Percentiles rank a stretch among this genome's conserved stretches.
Conservation (phyloP, 2,113 vertebrate species). For the Polypterus bichir region DNA sequence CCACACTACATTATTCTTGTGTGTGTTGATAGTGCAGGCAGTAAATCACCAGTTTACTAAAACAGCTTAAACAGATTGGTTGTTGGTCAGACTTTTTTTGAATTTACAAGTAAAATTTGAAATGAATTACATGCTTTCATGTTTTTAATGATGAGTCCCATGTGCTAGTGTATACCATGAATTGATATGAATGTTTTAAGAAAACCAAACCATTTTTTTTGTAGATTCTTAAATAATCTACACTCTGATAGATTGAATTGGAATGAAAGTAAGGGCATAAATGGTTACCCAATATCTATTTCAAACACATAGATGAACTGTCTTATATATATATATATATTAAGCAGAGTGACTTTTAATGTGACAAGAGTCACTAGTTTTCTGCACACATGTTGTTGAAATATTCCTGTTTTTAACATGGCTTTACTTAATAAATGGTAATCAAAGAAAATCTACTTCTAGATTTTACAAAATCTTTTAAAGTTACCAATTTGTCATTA, state of each 20-base stretch:
- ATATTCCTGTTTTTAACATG: conserved; percentile 26
- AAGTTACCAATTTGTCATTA: conserved; percentile 29
- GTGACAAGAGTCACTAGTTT: conserved; percentile 21
- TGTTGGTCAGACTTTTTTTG: no score
- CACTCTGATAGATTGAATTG: background rate
- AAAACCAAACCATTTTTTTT: background rate
- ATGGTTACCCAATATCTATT: conserved; percentile 7
- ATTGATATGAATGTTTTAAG: background rate
- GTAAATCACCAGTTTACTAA: no score
- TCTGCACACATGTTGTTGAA: conserved; percentile 26
- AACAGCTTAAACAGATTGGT: no score
- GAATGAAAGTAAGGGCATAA: background rate
- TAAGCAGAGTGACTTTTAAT: conserved; percentile 6
- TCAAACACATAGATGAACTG: conserved; percentile 18
- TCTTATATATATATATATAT: conserved; percentile 1
- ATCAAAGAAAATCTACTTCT: conserved; percentile 26
- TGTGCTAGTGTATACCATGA: background rate
- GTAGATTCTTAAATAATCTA: background rate
- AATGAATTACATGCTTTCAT: background rate
- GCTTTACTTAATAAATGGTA: conserved; percentile 29
- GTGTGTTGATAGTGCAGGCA: no score
- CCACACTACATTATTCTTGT: no score
- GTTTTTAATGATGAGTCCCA: background rate
- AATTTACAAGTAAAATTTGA: no score
- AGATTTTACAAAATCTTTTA: conserved; percentile 26